phyloP scores from a whole-genome alignment of 2,113 vertebrate species.

The Tragelaphus imberbis region DNA sequence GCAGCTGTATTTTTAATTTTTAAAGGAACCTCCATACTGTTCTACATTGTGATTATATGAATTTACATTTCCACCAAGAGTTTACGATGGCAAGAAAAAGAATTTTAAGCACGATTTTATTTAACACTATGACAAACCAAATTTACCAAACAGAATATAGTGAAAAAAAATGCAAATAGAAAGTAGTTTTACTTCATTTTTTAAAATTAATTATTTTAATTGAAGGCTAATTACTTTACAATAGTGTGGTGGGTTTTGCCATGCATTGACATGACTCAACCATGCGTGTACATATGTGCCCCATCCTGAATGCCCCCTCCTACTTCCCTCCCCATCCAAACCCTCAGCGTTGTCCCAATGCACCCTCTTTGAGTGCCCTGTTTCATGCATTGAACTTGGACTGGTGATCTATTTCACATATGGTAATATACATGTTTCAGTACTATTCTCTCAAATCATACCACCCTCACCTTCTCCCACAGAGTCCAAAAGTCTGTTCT shows the following conservation, averaged over 20 bases:
- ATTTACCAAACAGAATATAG: constrained; percentile 35
- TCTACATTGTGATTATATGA: not conserved
- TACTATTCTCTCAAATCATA: not conserved
- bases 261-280: not conserved
- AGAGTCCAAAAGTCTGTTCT: not conserved
- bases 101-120: constrained; percentile 49
- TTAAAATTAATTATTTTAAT: not conserved
- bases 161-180: not conserved
- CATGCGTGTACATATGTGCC: not conserved
- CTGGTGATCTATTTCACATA: not conserved
- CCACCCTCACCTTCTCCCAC: not conserved
- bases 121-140: constrained; percentile 46
- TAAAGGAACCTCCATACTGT: not conserved
- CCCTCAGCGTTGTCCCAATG: not conserved
- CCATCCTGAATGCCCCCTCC: not conserved
- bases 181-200: not conserved
- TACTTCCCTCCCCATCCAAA: not conserved
- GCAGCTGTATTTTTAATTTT: not conserved
- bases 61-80: not conserved
- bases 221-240: not conserved
- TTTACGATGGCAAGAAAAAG: not conserved
- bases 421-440: not conserved
- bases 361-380: not conserved
- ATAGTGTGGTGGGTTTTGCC: not conserved
- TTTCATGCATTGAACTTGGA: not conserved